These are phyloP conservation scores for Meliscaeva auricollis DNA, from an alignment of 2,888 invertebrate species.

Conservation along the genomic window DNA sequence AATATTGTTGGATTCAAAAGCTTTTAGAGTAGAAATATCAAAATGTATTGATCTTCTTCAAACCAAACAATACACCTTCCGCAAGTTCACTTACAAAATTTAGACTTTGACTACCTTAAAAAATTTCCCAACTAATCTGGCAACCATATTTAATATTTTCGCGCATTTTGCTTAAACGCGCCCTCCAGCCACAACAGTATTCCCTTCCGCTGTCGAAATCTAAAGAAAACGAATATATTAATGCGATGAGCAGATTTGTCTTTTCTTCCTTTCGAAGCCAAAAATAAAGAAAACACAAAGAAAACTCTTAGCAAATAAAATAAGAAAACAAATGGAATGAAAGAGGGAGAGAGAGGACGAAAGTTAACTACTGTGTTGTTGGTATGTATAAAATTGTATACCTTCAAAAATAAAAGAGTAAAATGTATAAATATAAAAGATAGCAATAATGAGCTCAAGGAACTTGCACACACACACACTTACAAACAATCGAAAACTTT, in stretches of 20 bases:
- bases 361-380: not conserved
- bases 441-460: conserved; percentile 23
- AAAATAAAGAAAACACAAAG: conserved; percentile 57
- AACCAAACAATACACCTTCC: too few species aligned
- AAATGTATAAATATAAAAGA: not conserved
- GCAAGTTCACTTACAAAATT: too few species aligned
- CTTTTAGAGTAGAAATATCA: too few species aligned
- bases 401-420: not conserved
- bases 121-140: not conserved
- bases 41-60: too few species aligned
- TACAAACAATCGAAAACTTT: conserved; percentile 49
- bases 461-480: conserved; percentile 15
- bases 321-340: conserved; percentile 1
- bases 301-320: conserved; percentile 45
- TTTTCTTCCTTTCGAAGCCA: conserved; percentile 54
- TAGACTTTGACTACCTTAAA: too few species aligned
- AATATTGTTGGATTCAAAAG: too few species aligned
- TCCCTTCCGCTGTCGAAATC: conserved; percentile 46
- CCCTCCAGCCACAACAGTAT: conserved; percentile 54
- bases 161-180: conserved; percentile 47
- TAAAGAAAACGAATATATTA: conserved; percentile 69
- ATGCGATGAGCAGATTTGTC: conserved; percentile 72
- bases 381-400: not conserved
- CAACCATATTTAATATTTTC: conserved; percentile 19
- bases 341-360: too few species aligned